Conservation (phyloP, 2,888 invertebrate species). For the Melanchra persicariae region DNA sequence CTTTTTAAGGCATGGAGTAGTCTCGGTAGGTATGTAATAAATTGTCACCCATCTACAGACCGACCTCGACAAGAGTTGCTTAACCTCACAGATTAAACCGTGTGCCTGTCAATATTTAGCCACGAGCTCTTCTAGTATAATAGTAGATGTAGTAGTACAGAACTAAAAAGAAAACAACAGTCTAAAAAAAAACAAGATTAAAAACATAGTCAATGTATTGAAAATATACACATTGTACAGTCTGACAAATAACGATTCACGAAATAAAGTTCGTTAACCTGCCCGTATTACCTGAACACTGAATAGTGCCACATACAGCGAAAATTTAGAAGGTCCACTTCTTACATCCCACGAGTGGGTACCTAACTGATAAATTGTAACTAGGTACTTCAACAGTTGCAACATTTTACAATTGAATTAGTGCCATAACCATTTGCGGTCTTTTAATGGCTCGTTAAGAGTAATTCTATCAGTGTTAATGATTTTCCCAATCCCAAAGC, state of each 20-base stretch:
- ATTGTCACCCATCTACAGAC: no score
- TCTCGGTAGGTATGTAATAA: no score
- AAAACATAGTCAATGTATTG: constrained; percentile 1
- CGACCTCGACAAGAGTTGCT: no score
- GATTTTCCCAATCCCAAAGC: no score
- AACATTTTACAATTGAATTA: not conserved
- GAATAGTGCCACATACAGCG: not conserved
- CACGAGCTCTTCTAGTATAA: no score
- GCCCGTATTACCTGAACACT: constrained; percentile 30
- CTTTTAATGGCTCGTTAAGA: not conserved
- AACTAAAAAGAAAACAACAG: not conserved
- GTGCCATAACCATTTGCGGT: not conserved
- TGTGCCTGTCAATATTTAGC: no score
- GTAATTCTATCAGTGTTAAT: no score
- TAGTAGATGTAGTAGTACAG: no score
- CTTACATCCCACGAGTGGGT: not conserved
- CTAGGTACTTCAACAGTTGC: not conserved
- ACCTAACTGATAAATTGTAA: no score
- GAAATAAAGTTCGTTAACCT: constrained; percentile 35
- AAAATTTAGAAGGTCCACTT: constrained; percentile 3
- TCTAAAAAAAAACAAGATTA: constrained; percentile 5
- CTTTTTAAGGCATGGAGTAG: no score
- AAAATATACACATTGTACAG: constrained; percentile 17
- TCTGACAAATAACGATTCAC: constrained; percentile 3
- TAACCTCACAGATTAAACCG: no score